These are phyloP conservation scores for Nycticorax nycticorax DNA, from an alignment of 2,113 vertebrate genomes.

Conservation along the genomic window DNA sequence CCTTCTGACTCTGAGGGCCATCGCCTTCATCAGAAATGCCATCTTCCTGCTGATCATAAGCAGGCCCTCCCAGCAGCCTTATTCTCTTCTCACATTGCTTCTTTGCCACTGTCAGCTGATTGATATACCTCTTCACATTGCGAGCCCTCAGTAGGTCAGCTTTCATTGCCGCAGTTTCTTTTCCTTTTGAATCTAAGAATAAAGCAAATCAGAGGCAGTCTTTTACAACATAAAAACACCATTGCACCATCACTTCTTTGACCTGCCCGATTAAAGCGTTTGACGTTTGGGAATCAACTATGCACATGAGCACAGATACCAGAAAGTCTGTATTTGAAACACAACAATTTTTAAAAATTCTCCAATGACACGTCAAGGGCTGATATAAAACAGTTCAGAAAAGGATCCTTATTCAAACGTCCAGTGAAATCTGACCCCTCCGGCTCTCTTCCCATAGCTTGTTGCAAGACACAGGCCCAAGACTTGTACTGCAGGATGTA, in stretches of 20 bases:
- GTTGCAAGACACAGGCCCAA: not conserved
- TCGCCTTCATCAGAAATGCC: slow-evolving; percentile 85
- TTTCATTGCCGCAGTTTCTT: slow-evolving; percentile 95
- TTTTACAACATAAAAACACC: not conserved
- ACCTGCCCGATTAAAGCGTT: not conserved
- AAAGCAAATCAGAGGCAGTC: not conserved
- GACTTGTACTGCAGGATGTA: not conserved
- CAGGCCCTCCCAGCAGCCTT: slow-evolving; percentile 87
- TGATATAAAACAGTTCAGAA: not conserved
- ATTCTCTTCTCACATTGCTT: slow-evolving; percentile 98
- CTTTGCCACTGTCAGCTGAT: slow-evolving; percentile 98
- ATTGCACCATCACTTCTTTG: not conserved
- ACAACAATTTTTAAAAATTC: not conserved
- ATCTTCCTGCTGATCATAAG: slow-evolving; percentile 89
- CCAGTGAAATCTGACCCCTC: not conserved
- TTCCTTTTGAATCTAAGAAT: slow-evolving; percentile 85
- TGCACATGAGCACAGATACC: not conserved
- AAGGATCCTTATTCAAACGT: not conserved
- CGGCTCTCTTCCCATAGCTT: not conserved
- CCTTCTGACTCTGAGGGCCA: slow-evolving; percentile 89
- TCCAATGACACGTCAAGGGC: not conserved
- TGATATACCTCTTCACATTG: slow-evolving; percentile 98
- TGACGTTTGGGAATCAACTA: not conserved
- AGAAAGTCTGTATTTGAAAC: not conserved
- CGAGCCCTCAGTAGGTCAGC: slow-evolving; percentile 93